phyloP scores from a whole-genome alignment of 2,113 vertebrate species.

The Neogale vison region DNA sequence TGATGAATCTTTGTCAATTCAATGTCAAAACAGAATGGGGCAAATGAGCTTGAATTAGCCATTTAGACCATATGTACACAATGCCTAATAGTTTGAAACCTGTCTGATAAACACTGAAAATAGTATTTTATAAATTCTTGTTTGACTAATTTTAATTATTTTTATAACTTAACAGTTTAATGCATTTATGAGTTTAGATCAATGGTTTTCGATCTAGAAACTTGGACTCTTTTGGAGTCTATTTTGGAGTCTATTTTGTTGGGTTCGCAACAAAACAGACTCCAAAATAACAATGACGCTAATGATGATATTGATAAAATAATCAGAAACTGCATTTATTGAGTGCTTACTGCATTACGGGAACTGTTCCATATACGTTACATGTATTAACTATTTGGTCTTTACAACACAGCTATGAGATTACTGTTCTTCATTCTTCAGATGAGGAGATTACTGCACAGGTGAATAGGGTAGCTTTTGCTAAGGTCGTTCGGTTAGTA shows the following conservation, averaged over 20 bases:
- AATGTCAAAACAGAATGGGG: neutral
- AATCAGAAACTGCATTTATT: neutral
- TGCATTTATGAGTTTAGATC: neutral
- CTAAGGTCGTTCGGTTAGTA: neutral
- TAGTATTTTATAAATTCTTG: neutral
- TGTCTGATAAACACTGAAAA: neutral
- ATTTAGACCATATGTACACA: neutral
- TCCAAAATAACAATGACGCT: neutral
- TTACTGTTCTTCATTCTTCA: neutral
- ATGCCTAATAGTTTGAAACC: neutral
- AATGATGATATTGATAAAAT: neutral
- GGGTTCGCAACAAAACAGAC: neutral
- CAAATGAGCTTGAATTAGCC: neutral
- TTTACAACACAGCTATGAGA: neutral
- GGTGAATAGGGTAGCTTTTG: neutral
- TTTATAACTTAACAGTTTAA: neutral
- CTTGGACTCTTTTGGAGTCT: neutral
- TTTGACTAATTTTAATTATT: neutral
- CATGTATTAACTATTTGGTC: neutral
- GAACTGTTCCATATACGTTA: neutral
- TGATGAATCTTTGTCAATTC: neutral
- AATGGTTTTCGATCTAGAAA: neutral
- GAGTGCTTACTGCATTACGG: neutral
- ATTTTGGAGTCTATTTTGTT: neutral
- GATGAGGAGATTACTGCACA: neutral